These are phyloP conservation scores for Lysiphlebus fabarum DNA, from an alignment of 1,140 invertebrate species.

Conservation along the genomic window DNA sequence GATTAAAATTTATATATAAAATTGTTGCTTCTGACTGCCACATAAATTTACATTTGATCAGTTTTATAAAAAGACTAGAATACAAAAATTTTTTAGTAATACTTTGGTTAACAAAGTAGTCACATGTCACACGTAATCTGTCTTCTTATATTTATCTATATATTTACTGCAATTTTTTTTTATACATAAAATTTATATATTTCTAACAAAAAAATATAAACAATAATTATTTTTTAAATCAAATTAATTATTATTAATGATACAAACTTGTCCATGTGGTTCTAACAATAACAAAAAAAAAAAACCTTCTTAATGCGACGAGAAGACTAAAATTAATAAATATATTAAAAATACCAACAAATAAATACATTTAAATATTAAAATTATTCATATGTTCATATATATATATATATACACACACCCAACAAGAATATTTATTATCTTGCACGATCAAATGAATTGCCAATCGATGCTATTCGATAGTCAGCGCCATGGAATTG, in stretches of 20 bases:
- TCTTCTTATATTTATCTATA: not conserved
- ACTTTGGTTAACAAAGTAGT: slow-evolving; percentile 49
- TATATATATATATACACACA: too few species aligned
- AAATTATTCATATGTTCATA: too few species aligned
- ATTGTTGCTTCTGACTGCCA: slow-evolving; percentile 30
- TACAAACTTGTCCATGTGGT: too few species aligned
- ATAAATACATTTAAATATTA: too few species aligned
- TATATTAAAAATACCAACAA: too few species aligned
- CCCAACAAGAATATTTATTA: slow-evolving; percentile 44
- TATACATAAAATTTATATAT: not conserved
- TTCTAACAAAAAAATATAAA: not conserved
- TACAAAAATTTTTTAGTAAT: slow-evolving; percentile 42
- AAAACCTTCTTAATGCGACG: too few species aligned
- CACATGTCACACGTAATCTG: not conserved
- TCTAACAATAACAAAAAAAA: too few species aligned
- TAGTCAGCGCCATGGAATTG: not conserved
- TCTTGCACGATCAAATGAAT: slow-evolving; percentile 52
- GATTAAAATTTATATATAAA: slow-evolving; percentile 10
- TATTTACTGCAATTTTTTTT: too few species aligned
- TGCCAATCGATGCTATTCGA: slow-evolving; percentile 53
- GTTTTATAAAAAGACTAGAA: slow-evolving; percentile 41
- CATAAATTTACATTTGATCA: slow-evolving; percentile 45
- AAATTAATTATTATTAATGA: too few species aligned
- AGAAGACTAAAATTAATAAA: too few species aligned
- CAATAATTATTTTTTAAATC: not conserved